Conservation (phyloP, 2,888 invertebrate species). For the Ligdia adustata region DNA sequence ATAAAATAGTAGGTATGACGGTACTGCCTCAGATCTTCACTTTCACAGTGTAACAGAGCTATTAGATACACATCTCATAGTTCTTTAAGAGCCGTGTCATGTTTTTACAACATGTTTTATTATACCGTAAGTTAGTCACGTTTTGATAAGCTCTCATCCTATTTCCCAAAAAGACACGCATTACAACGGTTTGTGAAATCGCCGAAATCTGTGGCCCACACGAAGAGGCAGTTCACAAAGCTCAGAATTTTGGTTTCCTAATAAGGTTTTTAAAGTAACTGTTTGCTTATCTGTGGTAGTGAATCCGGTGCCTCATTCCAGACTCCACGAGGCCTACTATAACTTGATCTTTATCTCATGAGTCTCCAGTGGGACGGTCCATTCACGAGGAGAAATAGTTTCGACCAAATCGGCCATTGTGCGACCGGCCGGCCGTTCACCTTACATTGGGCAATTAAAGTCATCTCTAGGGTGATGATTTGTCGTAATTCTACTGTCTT, state of each 20-base stretch:
- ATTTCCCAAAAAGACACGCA: constrained; percentile 43
- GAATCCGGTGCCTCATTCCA: constrained; percentile 38
- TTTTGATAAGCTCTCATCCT: constrained; percentile 40
- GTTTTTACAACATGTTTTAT: too few relatives aligned
- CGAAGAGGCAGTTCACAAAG: constrained; percentile 27
- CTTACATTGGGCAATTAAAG: constrained; percentile 62
- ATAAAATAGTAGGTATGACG: too few relatives aligned
- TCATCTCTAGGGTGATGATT: constrained; percentile 49
- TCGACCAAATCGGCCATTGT: constrained; percentile 51
- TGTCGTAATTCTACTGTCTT: constrained; percentile 31
- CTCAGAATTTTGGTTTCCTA: constrained; percentile 17
- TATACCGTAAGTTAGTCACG: constrained; percentile 39
- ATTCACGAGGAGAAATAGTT: constrained; percentile 70
- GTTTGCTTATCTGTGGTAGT: constrained; percentile 9
- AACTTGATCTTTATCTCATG: constrained; percentile 45
- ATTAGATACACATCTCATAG: too few relatives aligned
- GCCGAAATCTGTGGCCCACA: constrained; percentile 38
- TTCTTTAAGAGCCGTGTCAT: background rate
- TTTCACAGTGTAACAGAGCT: too few relatives aligned
- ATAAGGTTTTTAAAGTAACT: constrained; percentile 7
- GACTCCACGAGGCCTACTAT: constrained; percentile 40
- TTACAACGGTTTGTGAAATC: constrained; percentile 35
- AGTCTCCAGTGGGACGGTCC: constrained; percentile 59
- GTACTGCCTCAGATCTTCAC: too few relatives aligned
- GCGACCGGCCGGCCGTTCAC: constrained; percentile 53